Conservation (phyloP, 2,113 vertebrate species). For the Stigmatopora argus region DNA sequence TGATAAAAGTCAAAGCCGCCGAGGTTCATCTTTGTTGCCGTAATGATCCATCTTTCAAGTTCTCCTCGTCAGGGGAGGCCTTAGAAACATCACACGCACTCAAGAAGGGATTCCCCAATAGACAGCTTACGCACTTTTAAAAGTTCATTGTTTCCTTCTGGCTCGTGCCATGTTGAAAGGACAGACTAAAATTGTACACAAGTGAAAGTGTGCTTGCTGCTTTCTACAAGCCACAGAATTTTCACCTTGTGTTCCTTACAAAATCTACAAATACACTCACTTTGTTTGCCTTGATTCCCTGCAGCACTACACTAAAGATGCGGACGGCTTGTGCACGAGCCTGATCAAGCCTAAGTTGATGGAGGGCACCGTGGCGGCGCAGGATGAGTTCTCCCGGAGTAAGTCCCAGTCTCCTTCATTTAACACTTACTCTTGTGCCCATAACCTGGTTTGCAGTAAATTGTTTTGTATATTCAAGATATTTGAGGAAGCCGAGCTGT, state of each 20-base stretch:
- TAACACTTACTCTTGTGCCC: conserved; percentile 12
- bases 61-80: neutral
- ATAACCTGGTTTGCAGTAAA: neutral
- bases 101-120: neutral
- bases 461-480: no score
- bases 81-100: neutral
- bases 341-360: conserved; percentile 90
- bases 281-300: conserved; percentile 1
- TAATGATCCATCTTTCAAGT: neutral
- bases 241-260: no score
- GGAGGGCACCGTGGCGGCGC: conserved; percentile 94
- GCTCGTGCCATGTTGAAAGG: no score
- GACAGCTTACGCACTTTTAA: neutral
- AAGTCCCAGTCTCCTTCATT: conserved; percentile 43
- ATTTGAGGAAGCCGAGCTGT: no score
- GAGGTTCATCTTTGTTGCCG: neutral
- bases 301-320: conserved; percentile 93
- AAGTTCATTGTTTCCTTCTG: neutral
- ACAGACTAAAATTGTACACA: no score
- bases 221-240: no score
- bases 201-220: no score
- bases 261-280: neutral
- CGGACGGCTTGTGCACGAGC: conserved; percentile 66
- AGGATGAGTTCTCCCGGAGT: conserved; percentile 91
- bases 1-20: neutral